Base-by-base conservation (phyloP, 1,140 invertebrate species). In the Conus betulinus region DNA sequence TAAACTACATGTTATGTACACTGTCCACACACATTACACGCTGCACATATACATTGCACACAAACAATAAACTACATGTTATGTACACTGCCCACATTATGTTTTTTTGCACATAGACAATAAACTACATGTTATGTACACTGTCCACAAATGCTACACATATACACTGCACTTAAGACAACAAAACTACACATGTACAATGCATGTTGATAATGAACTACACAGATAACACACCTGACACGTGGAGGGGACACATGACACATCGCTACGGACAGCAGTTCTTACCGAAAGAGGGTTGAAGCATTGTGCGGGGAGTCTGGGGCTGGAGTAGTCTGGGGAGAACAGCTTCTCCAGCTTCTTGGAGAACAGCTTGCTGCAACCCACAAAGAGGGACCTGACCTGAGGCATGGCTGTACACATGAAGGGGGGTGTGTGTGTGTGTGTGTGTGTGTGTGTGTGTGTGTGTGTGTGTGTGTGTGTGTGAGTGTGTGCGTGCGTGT, bases 311-410 rank as follows among this genome's bases (percentile, higher is more conserved):
- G 93, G 6, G 93, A 95, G 82, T 93, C 93, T n/a, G 84, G n/a
- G 88, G 84, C 89, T 93, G 11, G 55, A 78, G 82, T 88, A 81
- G 13, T 93, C 92, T 27, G 92, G 57, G 52, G 94, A 94, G 93
- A 95, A 95, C 71, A 95, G 89, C 63, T 92, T 94, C 87, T 95
- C 94, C 39, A 94, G 85, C 79, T 94, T 94, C 89, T 94, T 95
- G 52, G 92, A 90, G 92, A 95, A 95, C 57, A 95, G 88, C 91
- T 95, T 95, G 87, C 94, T 95, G 90, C 1, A 78, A 53, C 0
- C 63, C 51, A 71, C 25, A 78, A 6, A 4, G 20, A 74, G 67
- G 39, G 39, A 39, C 39, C 39, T 39, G 39, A 39, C 39, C 39
- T 39, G 0, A 39, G 39, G 39, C 39, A 39, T 39, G 39, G 39